phyloP scores from a whole-genome alignment of 2,797 vertebrate genomes.

The Xerus rutilus region DNA sequence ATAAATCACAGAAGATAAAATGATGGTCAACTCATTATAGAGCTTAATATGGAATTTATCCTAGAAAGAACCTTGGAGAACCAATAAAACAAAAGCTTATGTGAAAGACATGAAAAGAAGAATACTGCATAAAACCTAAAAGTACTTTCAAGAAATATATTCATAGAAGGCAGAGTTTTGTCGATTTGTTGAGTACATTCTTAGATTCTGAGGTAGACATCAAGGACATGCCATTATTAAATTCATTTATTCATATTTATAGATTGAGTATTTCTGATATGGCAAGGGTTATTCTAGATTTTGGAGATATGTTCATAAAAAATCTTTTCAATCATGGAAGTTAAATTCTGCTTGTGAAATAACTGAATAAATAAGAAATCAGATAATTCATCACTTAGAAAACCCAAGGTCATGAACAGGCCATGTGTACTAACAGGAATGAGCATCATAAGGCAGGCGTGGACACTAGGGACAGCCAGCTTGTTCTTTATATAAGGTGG shows the following conservation, averaged over 20 bases:
- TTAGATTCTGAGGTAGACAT: not conserved
- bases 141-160: not conserved
- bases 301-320: not conserved
- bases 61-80: not conserved
- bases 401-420: not conserved
- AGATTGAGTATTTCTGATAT: not conserved
- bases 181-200: not conserved
- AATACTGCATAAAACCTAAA: not conserved
- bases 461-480: not conserved
- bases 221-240: not conserved
- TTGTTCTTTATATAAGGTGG: not conserved
- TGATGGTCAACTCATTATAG: not conserved
- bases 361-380: not conserved
- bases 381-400: not conserved
- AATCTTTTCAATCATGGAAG: not conserved
- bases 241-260: not conserved
- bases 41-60: not conserved
- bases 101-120: not conserved
- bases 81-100: not conserved
- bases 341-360: not conserved
- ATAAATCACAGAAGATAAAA: conserved; percentile 33
- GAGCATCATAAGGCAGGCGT: not conserved
- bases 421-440: not conserved
- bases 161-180: not conserved
- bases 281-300: not conserved